Evolutionary conservation across 1,140 invertebrate species (phyloP).

Genomic region (Nylanderia fulva): DNA sequence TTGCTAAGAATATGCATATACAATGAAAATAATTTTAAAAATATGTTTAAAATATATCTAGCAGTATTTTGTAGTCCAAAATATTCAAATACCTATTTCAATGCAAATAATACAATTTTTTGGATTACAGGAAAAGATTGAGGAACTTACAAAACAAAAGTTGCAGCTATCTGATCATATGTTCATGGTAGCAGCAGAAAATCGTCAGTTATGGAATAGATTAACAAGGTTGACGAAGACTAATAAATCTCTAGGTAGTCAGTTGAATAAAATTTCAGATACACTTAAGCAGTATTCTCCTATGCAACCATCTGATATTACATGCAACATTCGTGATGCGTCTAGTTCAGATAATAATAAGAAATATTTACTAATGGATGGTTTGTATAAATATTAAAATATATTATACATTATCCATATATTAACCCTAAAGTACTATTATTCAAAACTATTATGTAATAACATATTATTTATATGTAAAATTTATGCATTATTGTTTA

Average conservation of each 20-base stretch:
- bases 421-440: slow-evolving; percentile 65
- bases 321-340: slow-evolving; percentile 76
- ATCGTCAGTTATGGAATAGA: slow-evolving; percentile 91
- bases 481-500: slow-evolving; percentile 59
- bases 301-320: slow-evolving; percentile 72
- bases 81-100: background rate
- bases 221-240: slow-evolving; percentile 88
- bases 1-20: background rate
- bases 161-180: slow-evolving; percentile 91
- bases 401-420: slow-evolving; percentile 83
- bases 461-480: too few relatives aligned
- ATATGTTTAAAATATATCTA: background rate
- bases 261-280: slow-evolving; percentile 86
- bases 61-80: background rate
- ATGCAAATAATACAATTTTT: slow-evolving; percentile 5
- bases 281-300: slow-evolving; percentile 83
- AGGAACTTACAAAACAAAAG: slow-evolving; percentile 90
- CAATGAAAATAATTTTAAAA: too few relatives aligned
- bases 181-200: slow-evolving; percentile 92
- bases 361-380: slow-evolving; percentile 77
- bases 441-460: too few relatives aligned
- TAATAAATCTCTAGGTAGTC: slow-evolving; percentile 85
- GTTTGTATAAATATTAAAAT: slow-evolving; percentile 75
- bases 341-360: slow-evolving; percentile 52
- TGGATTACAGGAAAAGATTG: slow-evolving; percentile 87